Conservation (phyloP, 1,140 invertebrate genomes). For the Carposina sasakii region DNA sequence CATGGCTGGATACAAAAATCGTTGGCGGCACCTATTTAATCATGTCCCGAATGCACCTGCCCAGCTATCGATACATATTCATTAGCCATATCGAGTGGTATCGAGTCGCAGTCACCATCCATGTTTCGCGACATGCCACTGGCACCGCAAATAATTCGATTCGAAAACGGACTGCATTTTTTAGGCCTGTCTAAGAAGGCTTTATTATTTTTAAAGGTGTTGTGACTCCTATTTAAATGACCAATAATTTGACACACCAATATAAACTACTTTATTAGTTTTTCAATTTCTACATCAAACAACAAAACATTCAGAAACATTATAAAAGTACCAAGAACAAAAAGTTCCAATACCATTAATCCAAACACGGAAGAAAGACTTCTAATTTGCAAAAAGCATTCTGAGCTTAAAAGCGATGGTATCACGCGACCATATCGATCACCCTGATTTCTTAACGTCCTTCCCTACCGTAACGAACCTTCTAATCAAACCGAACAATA, state of each 20-base stretch:
- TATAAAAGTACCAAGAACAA: too few species aligned
- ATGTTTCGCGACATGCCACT: constrained; percentile 45
- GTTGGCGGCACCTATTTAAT: constrained; percentile 63
- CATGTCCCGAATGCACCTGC: constrained; percentile 53
- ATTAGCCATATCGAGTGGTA: constrained; percentile 51
- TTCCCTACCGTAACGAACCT: constrained; percentile 27
- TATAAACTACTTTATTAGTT: too few species aligned
- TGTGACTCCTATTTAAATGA: too few species aligned
- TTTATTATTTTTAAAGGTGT: too few species aligned
- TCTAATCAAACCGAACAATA: constrained; percentile 51
- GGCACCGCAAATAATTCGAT: too few species aligned
- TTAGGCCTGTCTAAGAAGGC: too few species aligned
- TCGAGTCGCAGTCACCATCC: constrained; percentile 46
- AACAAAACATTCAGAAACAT: too few species aligned
- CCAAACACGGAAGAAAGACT: constrained; percentile 24
- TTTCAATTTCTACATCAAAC: too few species aligned
- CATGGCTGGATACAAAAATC: constrained; percentile 59
- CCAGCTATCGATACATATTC: constrained; percentile 65
- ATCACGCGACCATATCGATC: constrained; percentile 43
- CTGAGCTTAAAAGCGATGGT: constrained; percentile 27
- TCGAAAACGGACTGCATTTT: too few species aligned
- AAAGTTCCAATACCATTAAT: too few species aligned
- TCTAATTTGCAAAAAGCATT: constrained; percentile 45
- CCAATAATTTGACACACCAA: too few species aligned
- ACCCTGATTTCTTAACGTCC: constrained; percentile 18